Conservation (phyloP, 1,140 invertebrate genomes). For the Macrosteles quadrilineatus region DNA sequence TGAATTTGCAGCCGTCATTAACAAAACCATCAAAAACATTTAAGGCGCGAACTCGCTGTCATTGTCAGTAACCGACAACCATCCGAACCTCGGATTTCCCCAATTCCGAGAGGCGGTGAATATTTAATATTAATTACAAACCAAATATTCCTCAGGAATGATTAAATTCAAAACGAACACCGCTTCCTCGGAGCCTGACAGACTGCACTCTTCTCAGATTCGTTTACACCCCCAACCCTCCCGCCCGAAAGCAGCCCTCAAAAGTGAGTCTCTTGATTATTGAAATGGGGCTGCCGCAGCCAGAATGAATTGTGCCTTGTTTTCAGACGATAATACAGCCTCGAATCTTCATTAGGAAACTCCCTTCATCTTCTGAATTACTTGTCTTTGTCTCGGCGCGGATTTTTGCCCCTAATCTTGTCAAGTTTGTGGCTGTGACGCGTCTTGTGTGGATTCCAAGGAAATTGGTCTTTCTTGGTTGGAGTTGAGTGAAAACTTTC, state of each 20-base stretch:
- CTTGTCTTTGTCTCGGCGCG: background rate
- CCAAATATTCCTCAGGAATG: no score
- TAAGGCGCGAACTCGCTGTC: no score
- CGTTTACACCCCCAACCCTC: no score
- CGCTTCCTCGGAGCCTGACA: no score
- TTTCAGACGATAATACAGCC: constrained; percentile 19
- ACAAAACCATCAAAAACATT: no score
- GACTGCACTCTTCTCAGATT: no score
- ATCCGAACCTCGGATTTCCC: background rate
- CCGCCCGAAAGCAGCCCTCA: no score
- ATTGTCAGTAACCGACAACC: background rate
- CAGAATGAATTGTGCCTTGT: constrained; percentile 19
- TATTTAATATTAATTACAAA: constrained; percentile 27
- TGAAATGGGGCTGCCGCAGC: constrained; percentile 20
- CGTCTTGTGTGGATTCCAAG: no score
- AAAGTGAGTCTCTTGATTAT: constrained; percentile 14
- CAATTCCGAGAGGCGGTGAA: constrained; percentile 8
- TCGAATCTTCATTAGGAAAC: constrained; percentile 10
- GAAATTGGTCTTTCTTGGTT: no score
- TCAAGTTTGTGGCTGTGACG: background rate
- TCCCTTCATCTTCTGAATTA: constrained; percentile 21
- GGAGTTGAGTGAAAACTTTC: no score
- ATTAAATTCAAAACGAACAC: no score
- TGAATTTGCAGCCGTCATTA: no score
- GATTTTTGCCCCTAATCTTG: constrained; percentile 20